Evolutionary conservation across 2,888 invertebrate species (phyloP), one percentile per base, ranked within the genome.

Genomic region (Acleris laterana): DNA sequence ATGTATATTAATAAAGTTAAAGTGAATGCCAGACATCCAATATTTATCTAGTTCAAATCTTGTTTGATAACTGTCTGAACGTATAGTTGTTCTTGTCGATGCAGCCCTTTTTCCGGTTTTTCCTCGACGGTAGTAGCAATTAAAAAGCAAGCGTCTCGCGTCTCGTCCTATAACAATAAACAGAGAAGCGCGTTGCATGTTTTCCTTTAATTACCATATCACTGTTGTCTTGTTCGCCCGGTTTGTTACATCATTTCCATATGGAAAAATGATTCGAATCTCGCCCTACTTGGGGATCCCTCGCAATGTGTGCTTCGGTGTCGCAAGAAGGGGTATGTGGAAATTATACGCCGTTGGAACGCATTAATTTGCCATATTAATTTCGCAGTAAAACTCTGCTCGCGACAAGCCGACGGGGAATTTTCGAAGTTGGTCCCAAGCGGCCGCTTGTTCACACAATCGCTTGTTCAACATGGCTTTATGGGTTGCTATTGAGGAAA

Each of bases 321-420:
- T 88, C 89, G 88, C 90, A 91, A 90, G 91, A 87, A 90, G 78
- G 88, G 85, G 79, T 79, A 87, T 82, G 84, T 80, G 85, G 85
- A 93, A 93, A 93, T 93, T 93, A 93, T 93, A 90, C 93, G 84
- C 87, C 87, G 81, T 78, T 80, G 85, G 79, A 82, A 85, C 89
- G 92, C 93, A 93, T 93, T 93, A 93, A 93, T 93, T 93, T 93
- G 93, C 93, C 89, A 93, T 93, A 93, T 93, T 93, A 93, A 93
- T 93, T 93, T 93, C 86, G 89, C 89, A 88, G 93, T 93, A 93
- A 93, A 93, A 93, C 92, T 93, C 91, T 90, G 93, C 74, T 88
- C 83, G 89, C 91, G 93, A 92, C 92, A 89, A 87, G 89, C 77
- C 84, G 75, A 77, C 77, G 79, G 87, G 91, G 91, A 88, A 89